Percentiles rank a stretch among this genome's conserved stretches.
Conservation (phyloP, 2,113 vertebrate species). For the Malaclemys terrapin region DNA sequence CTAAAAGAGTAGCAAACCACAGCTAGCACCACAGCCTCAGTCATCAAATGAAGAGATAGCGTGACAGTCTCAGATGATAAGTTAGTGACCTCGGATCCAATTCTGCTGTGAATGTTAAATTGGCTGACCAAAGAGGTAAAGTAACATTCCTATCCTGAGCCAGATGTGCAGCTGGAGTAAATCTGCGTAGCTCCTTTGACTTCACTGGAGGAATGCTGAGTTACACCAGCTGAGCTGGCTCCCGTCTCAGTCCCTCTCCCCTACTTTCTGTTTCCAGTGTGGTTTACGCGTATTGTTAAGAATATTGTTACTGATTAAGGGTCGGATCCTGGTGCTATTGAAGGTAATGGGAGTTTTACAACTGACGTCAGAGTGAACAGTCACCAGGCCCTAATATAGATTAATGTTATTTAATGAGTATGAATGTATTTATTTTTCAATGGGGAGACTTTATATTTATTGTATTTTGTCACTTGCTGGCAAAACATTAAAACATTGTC, state of each 20-base stretch:
- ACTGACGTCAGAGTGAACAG: neutral
- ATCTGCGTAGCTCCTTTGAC: neutral
- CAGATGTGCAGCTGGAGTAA: accelerated
- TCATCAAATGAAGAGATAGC: neutral
- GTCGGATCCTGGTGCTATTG: neutral
- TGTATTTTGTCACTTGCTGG: neutral
- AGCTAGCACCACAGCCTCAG: neutral
- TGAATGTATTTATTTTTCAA: accelerated
- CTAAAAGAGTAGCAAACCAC: neutral
- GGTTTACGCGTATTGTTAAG: accelerated
- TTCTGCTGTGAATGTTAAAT: accelerated
- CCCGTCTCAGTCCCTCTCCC: accelerated
- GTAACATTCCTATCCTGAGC: accelerated
- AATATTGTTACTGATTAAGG: accelerated
- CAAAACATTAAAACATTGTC: neutral
- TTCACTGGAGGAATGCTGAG: accelerated
- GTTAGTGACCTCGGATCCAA: neutral
- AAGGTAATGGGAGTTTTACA: neutral
- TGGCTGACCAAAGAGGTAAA: accelerated
- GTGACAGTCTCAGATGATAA: neutral
- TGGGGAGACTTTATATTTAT: neutral
- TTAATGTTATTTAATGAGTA: neutral
- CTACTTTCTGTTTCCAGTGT: accelerated
- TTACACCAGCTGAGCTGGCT: accelerated
- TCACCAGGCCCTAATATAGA: neutral